Base-by-base conservation (phyloP, 2,113 vertebrate species). In the Rhegmatorhina hoffmannsi region DNA sequence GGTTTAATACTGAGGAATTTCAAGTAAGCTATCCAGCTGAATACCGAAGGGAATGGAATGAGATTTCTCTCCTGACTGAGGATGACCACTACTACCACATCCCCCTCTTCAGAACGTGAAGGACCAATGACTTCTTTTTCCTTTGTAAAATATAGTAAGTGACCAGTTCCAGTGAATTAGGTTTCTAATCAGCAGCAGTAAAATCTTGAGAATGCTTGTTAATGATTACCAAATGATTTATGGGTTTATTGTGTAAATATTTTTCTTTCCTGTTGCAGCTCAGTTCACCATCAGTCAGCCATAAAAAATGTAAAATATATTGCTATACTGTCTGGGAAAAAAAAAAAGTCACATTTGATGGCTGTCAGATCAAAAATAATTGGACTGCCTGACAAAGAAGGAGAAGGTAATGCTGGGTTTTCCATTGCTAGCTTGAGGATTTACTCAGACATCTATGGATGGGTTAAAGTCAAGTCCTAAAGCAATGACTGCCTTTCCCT, bases 11-110 rank as follows among this genome's bases (percentile, higher is more conserved):
- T 46, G 97, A 97, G 87, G 97, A 98, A 95, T 98, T 98, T 94
- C 81, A 97, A 93, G 96, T 97, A 33, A 97, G 55, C 70, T 98
- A 97, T 74, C 97, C 97, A 6, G 97, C 98, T 34, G 95, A 97
- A 76, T 96, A 96, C 38, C 94, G 96, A 89, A 91, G 97, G 72
- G 98, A 98, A 60, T 98, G 98, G 98, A 97, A 97, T 13, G 98
- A 98, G 86, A 95, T 98, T 75, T 89, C 78, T 68, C 97, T 98
- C 70, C 95, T 98, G 82, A 98, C 98, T 0, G 98, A 98, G 78
- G 97, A 98, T 7, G 98, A 98, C 90, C 83, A 1, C 66, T 98
- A 98, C 77, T 98, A 98, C 91, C 96, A 98, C 74, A 97, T 98
- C 33, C 98, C 98, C 0, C 36, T 98, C 89, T 96, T 94, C 87